Percentiles rank a stretch among this genome's conserved stretches.
Evolutionary conservation across 2,888 invertebrate genomes (phyloP).

Genomic region (Glomeris marginata): DNA sequence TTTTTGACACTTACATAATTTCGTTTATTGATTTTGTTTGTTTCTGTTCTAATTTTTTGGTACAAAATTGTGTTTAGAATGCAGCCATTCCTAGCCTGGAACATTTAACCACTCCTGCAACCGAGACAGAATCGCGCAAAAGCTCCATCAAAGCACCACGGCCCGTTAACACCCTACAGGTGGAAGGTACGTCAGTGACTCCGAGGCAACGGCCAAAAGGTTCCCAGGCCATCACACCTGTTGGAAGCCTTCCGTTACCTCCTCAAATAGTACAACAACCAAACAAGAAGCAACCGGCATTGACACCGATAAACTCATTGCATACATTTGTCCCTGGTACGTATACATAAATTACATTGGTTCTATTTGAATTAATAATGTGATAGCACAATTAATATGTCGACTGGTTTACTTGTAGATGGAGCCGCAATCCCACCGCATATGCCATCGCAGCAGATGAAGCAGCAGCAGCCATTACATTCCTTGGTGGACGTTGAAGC

Average conservation of each 20-base stretch:
- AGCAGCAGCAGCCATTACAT: slow-evolving; percentile 10
- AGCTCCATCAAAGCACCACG: slow-evolving; percentile 35
- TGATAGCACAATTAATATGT: too few species aligned
- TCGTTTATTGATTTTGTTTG: slow-evolving; percentile 15
- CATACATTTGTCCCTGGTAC: not conserved
- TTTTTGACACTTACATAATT: too few species aligned
- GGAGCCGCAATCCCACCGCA: too few species aligned
- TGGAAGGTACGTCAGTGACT: slow-evolving; percentile 51
- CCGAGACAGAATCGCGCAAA: slow-evolving; percentile 48
- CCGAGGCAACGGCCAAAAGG: slow-evolving; percentile 68
- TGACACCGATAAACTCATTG: slow-evolving; percentile 4
- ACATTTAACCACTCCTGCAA: slow-evolving; percentile 45
- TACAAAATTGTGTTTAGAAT: slow-evolving; percentile 38
- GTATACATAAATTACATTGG: not conserved
- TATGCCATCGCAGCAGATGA: slow-evolving; percentile 3
- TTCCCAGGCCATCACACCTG: slow-evolving; percentile 18
- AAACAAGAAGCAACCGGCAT: slow-evolving; percentile 2
- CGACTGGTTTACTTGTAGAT: too few species aligned
- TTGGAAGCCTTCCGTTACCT: slow-evolving; percentile 20
- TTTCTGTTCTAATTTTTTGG: not conserved
- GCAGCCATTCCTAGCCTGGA: slow-evolving; percentile 46
- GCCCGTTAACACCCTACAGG: slow-evolving; percentile 24
- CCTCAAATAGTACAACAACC: slow-evolving; percentile 7
- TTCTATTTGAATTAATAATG: too few species aligned
- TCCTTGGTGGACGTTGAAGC: slow-evolving; percentile 4